Base-by-base conservation (phyloP, 1,140 invertebrate species). In the Anthonomus grandis region DNA sequence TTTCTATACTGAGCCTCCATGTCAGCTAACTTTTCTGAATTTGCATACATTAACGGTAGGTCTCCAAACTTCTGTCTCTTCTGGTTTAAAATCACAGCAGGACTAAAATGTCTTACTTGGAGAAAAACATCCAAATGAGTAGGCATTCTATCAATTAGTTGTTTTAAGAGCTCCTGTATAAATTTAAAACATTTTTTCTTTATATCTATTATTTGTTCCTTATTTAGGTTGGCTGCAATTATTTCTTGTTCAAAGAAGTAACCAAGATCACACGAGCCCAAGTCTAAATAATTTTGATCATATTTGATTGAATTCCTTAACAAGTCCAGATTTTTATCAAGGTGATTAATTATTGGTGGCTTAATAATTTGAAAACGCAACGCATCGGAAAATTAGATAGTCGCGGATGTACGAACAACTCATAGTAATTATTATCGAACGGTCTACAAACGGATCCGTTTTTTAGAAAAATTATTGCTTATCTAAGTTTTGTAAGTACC, bases 1-100 rank as follows among this genome's bases (percentile, higher is more conserved):
- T 59, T 25, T 56, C 57, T 10, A 46, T 55, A 58, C 22, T 56
- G 56, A n/a, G 12, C 45, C 56, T 58, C 56, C 8, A 58, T 41
- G 18, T 58, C 44, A 19, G 19, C n/a, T 9, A 49, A 12, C 17
- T n/a, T 51, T 13, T 47, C 21, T 31, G 15, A 8, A 36, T 18
- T 19, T 5, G 24, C 34, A 4, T 49, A 37, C n/a, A 49, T 2
- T 9, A 56, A 10, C 18, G 54, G 54, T 38, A 56, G 24, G 23
- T 56, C 54, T 10, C 18, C 5, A 37, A 48, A 56, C 17, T 36
- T 56, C 10, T 24, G 45, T 52, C 54, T 56, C 12, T 13, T 48
- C 15, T 34, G 54, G 39, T 50, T 56, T 50, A 50, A 56, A 19
- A 56, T 56, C n/a, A 56, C 46, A 15, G 34, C 10, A 36, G 54